Percentiles rank a stretch among this genome's conserved stretches.
Evolutionary conservation across 2,797 vertebrate species (phyloP).

Genomic region (Limnodromus scolopaceus): DNA sequence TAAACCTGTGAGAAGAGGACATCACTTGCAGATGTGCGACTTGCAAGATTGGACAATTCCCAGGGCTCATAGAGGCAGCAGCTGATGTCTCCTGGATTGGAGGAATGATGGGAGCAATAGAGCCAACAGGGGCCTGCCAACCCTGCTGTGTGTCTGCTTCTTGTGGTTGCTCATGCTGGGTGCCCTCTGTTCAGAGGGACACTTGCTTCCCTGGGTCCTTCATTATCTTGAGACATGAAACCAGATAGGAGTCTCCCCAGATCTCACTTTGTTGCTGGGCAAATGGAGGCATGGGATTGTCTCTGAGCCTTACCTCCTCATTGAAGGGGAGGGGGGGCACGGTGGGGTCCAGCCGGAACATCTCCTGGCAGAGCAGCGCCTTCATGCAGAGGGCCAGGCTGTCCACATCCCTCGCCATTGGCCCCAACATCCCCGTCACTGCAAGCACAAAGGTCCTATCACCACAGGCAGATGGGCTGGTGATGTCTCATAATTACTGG

Average conservation of each 20-base stretch:
- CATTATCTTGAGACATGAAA: neutral
- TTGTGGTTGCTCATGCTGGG: neutral
- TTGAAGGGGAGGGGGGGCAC: slow-evolving; percentile 84
- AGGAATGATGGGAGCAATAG: neutral
- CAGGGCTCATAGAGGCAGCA: neutral
- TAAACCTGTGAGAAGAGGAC: slow-evolving; percentile 74
- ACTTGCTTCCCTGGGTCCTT: neutral
- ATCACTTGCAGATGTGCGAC: rapidly evolving
- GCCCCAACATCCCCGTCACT: slow-evolving; percentile 49
- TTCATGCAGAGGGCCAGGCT: slow-evolving; percentile 85
- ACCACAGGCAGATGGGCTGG: neutral
- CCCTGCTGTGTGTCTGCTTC: neutral
- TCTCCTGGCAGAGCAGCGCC: slow-evolving; percentile 82
- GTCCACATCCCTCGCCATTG: slow-evolving; percentile 80
- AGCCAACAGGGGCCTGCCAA: neutral
- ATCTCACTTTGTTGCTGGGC: neutral
- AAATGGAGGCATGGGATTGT: neutral
- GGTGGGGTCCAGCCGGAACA: slow-evolving; percentile 85
- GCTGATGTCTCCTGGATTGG: neutral
- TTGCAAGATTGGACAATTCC: rapidly evolving
- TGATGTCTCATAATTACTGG: neutral
- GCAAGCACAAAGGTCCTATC: neutral
- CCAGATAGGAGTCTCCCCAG: rapidly evolving
- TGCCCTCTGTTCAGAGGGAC: neutral
- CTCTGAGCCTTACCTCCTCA: slow-evolving; percentile 71